A percentile compares a stretch with the other conserved stretches of the same genome.
Evolutionary conservation across 1,140 invertebrate genomes (phyloP).

Genomic region (Orchestia grillus): DNA sequence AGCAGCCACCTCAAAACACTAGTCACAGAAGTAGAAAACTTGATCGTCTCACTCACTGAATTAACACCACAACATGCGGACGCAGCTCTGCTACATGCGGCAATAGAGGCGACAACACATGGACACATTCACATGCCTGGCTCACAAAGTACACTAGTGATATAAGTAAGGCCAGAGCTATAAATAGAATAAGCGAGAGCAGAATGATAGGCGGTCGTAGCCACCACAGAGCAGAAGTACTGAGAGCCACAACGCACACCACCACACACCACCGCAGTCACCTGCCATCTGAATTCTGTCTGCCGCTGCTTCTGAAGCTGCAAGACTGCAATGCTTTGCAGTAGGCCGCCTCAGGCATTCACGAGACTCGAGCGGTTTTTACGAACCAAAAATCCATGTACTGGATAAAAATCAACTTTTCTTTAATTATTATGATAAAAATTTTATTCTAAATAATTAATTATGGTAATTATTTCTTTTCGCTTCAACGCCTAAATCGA

Average conservation of each 20-base stretch:
- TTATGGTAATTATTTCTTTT: no score
- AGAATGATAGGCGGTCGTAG: not conserved
- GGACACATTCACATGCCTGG: not conserved
- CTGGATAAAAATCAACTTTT: no score
- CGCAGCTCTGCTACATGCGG: not conserved
- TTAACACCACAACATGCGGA: not conserved
- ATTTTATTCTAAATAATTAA: no score
- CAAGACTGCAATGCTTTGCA: not conserved
- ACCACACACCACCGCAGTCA: not conserved
- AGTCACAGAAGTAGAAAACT: not conserved
- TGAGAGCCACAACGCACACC: not conserved
- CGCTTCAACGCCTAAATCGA: no score
- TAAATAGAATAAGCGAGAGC: not conserved
- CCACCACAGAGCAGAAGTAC: not conserved
- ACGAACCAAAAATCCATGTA: not conserved
- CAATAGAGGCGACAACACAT: not conserved
- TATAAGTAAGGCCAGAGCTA: not conserved
- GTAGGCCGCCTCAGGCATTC: not conserved
- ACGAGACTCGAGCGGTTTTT: not conserved
- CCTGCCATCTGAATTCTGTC: not conserved
- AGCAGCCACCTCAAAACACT: no score
- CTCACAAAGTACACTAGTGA: slow-evolving; percentile 7
- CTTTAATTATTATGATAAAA: no score
- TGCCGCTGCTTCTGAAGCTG: not conserved
- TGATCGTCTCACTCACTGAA: not conserved